These are phyloP conservation scores for Kradibia gibbosae DNA, from an alignment of 1,140 invertebrate genomes.

Conservation along the genomic window DNA sequence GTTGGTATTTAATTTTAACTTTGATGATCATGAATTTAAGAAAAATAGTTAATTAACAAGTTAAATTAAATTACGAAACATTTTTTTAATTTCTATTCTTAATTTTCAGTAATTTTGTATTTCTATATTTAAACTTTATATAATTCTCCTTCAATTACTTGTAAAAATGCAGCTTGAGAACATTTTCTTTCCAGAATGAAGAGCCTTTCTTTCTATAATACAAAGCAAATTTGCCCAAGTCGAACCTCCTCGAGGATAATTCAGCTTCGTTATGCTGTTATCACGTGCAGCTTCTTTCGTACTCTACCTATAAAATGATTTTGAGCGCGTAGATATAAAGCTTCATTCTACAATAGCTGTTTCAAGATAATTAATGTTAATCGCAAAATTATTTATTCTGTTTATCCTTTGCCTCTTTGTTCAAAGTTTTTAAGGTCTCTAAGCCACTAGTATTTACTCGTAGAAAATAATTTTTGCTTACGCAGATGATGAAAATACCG, in stretches of 20 bases:
- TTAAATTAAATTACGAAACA: too few species aligned
- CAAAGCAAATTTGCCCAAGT: not conserved
- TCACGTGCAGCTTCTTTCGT: not conserved
- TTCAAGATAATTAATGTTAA: constrained; percentile 6
- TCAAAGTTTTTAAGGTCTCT: constrained; percentile 8
- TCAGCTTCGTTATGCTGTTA: constrained; percentile 4
- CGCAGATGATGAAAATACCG: constrained; percentile 56
- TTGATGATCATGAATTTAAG: too few species aligned
- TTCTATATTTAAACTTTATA: too few species aligned
- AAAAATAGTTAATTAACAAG: too few species aligned
- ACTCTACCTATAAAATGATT: not conserved
- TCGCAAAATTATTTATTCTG: not conserved
- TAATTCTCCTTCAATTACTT: not conserved
- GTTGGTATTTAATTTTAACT: too few species aligned
- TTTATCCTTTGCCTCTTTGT: not conserved
- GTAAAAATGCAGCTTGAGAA: not conserved
- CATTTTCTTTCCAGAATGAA: not conserved
- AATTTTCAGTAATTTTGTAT: not conserved
- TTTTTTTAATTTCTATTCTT: not conserved
- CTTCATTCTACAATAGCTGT: not conserved
- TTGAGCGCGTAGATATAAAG: not conserved
- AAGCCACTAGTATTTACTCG: constrained; percentile 39
- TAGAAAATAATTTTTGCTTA: constrained; percentile 58
- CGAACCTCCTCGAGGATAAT: constrained; percentile 39
- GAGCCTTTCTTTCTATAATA: not conserved